phyloP scores from a whole-genome alignment of 2,113 vertebrate genomes.

The Zapornia atra region DNA sequence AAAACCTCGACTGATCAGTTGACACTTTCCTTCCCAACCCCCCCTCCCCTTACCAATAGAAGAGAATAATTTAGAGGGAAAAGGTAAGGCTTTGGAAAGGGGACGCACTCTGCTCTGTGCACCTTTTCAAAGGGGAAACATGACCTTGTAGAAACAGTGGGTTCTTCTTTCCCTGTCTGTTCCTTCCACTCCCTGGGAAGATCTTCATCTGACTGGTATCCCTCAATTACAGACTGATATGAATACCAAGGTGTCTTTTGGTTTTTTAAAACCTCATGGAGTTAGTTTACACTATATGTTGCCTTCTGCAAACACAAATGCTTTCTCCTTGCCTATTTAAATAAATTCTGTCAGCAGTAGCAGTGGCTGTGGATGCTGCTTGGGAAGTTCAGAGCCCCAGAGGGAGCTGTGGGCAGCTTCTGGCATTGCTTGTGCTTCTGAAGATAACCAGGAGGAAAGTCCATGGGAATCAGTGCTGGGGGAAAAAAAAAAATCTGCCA shows the following conservation, averaged over 20 bases:
- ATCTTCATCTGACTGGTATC: not conserved
- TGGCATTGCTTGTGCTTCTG: not conserved
- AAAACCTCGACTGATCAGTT: not conserved
- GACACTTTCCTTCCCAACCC: not conserved
- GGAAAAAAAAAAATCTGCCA: not conserved
- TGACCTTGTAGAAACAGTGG: not conserved
- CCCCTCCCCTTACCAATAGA: not conserved
- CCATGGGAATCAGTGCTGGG: not conserved
- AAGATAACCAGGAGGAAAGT: not conserved
- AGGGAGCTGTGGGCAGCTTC: not conserved
- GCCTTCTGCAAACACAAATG: not conserved
- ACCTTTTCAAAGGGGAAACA: not conserved
- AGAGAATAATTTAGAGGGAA: not conserved
- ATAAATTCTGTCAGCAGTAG: not conserved
- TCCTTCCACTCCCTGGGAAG: not conserved
- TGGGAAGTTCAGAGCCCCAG: not conserved
- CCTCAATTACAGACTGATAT: not conserved
- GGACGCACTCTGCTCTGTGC: fast-evolving
- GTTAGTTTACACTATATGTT: not conserved
- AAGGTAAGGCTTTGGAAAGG: not conserved
- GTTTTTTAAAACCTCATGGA: not conserved
- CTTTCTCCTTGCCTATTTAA: constrained; percentile 10
- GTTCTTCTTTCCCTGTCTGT: not conserved
- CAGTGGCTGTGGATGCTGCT: fast-evolving
- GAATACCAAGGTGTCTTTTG: not conserved